Evolutionary conservation across 2,888 invertebrate species (phyloP), one percentile per base, ranked within the genome.

Genomic region (Eremobia ochroleuca): DNA sequence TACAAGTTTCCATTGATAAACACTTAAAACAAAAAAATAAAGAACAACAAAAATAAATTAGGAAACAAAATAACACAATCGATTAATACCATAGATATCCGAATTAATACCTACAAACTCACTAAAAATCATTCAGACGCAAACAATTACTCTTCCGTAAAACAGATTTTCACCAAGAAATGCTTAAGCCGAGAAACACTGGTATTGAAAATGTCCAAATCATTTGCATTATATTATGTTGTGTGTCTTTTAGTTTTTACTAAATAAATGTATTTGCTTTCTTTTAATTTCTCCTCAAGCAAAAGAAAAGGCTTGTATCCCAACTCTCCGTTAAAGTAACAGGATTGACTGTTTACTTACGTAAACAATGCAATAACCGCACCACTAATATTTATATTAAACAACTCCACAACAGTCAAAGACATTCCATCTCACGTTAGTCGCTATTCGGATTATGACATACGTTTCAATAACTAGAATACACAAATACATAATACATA

Each of bases 401-500:
- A 73, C 52, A 65, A 55, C 25, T 18, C 25, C 40, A 31, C 13
- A 52, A 72, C 43, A n/a, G 15, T 49, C 37, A 21, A 43, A 55
- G 21, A 15, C 59, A 78, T 70, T 58, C 58, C 66, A 18, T 58
- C 62, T 62, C 62, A 49, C 28, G 52, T 66, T 61, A 9, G 34
- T 65, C 65, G 64, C 55, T 77, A 61, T 80, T 58, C 40, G 61
- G 66, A 78, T 76, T 76, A 76, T 77, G 67, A 61, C 68, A 64
- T 75, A 78, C 61, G 43, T 81, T 79, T 69, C 31, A 82, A 76
- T 76, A 87, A 85, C 68, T 77, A 64, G 25, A 77, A 77, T 68
- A 87, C 67, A 79, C 76, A 78, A 77, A 84, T 81, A 81, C 69
- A 81, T 62, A 72, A 73, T 69, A 64, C 79, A 58, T 82, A 77